phyloP scores from a whole-genome alignment of 1,140 invertebrate genomes.

The Brachystomella parvula region DNA sequence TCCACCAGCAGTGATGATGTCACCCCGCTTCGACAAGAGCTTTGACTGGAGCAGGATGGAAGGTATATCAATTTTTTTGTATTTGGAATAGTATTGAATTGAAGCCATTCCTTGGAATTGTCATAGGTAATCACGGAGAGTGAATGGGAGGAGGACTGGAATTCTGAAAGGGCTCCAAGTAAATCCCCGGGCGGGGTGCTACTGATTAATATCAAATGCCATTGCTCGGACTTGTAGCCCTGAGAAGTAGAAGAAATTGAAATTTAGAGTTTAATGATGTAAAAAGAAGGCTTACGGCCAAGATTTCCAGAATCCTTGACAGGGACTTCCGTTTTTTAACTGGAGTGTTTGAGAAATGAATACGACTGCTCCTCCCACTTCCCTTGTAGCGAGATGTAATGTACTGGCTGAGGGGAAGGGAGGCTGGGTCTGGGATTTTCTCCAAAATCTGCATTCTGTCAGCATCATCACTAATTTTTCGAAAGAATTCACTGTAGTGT shows the following conservation, averaged over 20 bases:
- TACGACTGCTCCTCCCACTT: not conserved
- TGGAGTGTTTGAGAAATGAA: not conserved
- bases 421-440: not conserved
- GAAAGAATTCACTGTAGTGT: not conserved
- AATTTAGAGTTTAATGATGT: too few species aligned
- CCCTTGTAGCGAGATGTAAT: not conserved
- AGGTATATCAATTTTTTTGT: conserved; percentile 18
- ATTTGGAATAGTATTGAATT: conserved; percentile 22
- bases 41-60: not conserved
- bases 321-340: not conserved
- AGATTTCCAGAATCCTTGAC: not conserved
- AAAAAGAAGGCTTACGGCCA: not conserved
- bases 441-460: not conserved
- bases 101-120: conserved; percentile 18
- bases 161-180: not conserved
- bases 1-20: conserved; percentile 16
- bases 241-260: not conserved
- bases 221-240: not conserved
- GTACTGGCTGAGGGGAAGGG: not conserved
- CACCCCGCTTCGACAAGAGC: not conserved
- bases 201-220: conserved; percentile 17
- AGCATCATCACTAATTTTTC: not conserved
- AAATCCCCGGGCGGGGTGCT: not conserved
- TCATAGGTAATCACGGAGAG: conserved; percentile 23
- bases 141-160: not conserved